These are phyloP conservation scores for Xiphophorus hellerii DNA, from an alignment of 2,113 vertebrate species.

Conservation along the genomic window DNA sequence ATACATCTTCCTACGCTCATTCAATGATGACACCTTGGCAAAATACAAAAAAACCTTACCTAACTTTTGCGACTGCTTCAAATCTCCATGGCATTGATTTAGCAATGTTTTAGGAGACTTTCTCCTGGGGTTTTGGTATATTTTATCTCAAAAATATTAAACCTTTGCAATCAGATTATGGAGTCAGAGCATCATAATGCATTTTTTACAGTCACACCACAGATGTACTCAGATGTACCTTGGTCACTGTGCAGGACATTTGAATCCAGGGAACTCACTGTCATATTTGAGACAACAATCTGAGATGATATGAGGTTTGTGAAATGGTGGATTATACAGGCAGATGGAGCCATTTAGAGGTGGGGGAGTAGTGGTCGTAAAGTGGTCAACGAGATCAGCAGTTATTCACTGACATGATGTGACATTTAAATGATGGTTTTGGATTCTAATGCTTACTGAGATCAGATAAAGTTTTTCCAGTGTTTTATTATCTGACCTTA, in stretches of 20 bases:
- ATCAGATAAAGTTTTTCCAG: too few species aligned
- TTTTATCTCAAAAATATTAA: not conserved
- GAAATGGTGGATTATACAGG: not conserved
- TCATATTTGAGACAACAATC: not conserved
- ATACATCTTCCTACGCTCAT: not conserved
- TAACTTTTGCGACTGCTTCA: not conserved
- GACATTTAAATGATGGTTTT: not conserved
- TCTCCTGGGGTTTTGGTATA: not conserved
- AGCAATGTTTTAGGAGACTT: not conserved
- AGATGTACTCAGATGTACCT: too few species aligned
- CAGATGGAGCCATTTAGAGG: not conserved
- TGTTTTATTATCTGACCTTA: too few species aligned
- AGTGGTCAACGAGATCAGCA: not conserved
- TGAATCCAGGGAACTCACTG: not conserved
- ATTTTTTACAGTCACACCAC: not conserved
- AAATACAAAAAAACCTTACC: not conserved
- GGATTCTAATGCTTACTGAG: not conserved
- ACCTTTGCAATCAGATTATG: not conserved
- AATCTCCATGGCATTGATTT: not conserved
- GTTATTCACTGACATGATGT: not conserved
- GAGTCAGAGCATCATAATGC: not conserved
- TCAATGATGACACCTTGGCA: not conserved
- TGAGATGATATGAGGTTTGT: slow-evolving; percentile 3
- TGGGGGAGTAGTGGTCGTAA: not conserved
- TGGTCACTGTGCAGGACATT: not conserved